Conservation (phyloP, 2,113 vertebrate genomes). For the Microcebus ravelobensis region DNA sequence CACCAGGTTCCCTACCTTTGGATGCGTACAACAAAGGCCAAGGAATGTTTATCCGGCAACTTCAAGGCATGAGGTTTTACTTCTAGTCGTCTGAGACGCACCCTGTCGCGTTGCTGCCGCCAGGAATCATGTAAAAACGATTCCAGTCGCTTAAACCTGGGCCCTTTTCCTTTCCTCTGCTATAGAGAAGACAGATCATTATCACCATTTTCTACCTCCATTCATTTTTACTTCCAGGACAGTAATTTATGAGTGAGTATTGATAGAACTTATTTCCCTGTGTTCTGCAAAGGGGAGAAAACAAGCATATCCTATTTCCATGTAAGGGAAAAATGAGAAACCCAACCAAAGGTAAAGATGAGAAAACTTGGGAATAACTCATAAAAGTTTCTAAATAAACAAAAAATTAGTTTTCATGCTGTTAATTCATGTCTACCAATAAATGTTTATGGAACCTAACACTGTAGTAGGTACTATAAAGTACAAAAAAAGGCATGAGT, state of each 20-base stretch:
- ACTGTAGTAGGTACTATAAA: neutral
- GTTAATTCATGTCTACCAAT: neutral
- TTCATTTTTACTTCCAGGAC: neutral
- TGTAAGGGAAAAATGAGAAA: neutral
- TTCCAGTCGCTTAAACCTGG: constrained; percentile 94
- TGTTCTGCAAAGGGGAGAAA: neutral
- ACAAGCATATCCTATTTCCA: neutral
- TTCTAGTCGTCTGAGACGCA: constrained; percentile 85
- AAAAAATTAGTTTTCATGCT: neutral
- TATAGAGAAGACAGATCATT: constrained; percentile 53
- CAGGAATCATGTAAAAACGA: constrained; percentile 90
- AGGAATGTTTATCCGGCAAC: constrained; percentile 85
- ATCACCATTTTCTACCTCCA: neutral
- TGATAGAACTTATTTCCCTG: neutral
- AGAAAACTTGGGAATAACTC: neutral
- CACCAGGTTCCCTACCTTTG: constrained; percentile 85
- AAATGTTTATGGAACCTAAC: neutral
- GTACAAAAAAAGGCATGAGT: neutral
- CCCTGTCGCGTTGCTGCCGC: constrained; percentile 86
- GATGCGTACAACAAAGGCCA: constrained; percentile 92
- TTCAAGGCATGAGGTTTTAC: constrained; percentile 80
- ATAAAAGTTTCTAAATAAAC: neutral
- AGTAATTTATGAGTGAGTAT: neutral
- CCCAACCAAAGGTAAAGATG: neutral
- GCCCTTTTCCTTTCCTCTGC: constrained; percentile 87